These are phyloP conservation scores for Numenius arquata DNA, from an alignment of 2,113 vertebrate genomes.

Conservation along the genomic window DNA sequence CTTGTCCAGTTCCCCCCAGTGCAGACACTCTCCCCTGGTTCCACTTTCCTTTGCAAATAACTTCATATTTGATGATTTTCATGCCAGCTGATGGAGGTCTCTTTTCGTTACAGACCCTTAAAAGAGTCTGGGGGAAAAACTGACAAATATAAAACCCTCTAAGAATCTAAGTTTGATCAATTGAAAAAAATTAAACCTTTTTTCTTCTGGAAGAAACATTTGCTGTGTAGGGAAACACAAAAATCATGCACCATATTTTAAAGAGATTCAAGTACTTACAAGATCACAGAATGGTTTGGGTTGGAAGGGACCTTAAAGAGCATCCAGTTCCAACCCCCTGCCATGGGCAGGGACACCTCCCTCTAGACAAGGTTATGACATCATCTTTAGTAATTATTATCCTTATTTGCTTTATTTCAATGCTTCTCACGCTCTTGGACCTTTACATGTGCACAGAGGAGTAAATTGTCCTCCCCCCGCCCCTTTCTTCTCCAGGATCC, in stretches of 20 bases:
- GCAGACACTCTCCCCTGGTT: neutral
- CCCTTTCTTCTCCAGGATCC: conserved; percentile 73
- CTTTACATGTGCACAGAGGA: neutral
- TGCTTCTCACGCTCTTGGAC: neutral
- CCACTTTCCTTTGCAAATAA: neutral
- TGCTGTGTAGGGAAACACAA: neutral
- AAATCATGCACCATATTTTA: neutral
- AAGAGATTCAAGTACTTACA: neutral
- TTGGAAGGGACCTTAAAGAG: too few species aligned
- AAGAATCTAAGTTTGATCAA: neutral
- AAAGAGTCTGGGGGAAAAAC: neutral
- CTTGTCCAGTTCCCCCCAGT: neutral
- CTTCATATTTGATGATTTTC: neutral
- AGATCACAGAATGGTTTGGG: too few species aligned
- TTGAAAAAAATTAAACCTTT: neutral
- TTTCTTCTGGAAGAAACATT: neutral
- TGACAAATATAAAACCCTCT: neutral
- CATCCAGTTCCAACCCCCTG: too few species aligned
- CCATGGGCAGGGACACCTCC: too few species aligned
- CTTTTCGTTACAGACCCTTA: neutral
- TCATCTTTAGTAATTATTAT: neutral
- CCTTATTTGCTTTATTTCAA: neutral
- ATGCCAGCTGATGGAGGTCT: neutral
- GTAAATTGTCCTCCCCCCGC: neutral
- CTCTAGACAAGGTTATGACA: too few species aligned